Evolutionary conservation across 53 echinoderm and acorn worm species (phyloP).

Genomic region (Temnopleurus reevesii): DNA sequence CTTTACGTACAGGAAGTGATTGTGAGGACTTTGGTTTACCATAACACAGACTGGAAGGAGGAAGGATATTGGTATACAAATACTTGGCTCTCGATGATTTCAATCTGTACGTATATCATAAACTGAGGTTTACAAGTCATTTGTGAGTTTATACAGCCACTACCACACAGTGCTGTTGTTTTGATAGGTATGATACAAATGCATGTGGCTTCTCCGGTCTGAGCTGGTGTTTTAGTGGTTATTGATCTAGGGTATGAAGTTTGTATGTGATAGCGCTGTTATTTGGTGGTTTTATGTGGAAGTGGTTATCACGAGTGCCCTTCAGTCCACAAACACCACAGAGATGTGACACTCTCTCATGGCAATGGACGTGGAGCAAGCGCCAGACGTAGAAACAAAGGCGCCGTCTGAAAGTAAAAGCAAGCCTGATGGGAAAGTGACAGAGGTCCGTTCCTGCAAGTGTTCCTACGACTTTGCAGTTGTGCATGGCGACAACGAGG

Average conservation of each 20-base stretch:
- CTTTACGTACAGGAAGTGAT: slow-evolving; percentile 8
- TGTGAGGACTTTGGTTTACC: not conserved
- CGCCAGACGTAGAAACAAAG: not conserved
- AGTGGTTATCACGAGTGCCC: not conserved
- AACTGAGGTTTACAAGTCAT: not conserved
- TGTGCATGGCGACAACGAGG: slow-evolving; percentile 20
- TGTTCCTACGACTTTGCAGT: slow-evolving; percentile 21
- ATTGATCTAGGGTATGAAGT: not conserved
- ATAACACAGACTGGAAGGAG: not conserved
- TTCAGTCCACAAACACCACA: not conserved
- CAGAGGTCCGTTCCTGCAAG: not conserved
- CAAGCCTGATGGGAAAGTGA: not conserved
- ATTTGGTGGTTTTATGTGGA: too few relatives aligned
- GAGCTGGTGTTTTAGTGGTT: not conserved
- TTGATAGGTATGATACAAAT: not conserved
- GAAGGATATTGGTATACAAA: not conserved
- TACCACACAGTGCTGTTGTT: too few relatives aligned
- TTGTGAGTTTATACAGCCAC: too few relatives aligned
- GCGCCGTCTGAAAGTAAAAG: not conserved
- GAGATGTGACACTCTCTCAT: not conserved
- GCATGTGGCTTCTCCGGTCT: not conserved
- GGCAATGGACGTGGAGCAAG: slow-evolving; percentile 7
- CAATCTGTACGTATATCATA: not conserved
- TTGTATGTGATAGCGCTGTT: not conserved
- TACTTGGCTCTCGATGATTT: not conserved